A percentile compares a stretch with the other conserved stretches of the same genome.
Conservation (phyloP, 2,888 invertebrate species). For the Labia minor region DNA sequence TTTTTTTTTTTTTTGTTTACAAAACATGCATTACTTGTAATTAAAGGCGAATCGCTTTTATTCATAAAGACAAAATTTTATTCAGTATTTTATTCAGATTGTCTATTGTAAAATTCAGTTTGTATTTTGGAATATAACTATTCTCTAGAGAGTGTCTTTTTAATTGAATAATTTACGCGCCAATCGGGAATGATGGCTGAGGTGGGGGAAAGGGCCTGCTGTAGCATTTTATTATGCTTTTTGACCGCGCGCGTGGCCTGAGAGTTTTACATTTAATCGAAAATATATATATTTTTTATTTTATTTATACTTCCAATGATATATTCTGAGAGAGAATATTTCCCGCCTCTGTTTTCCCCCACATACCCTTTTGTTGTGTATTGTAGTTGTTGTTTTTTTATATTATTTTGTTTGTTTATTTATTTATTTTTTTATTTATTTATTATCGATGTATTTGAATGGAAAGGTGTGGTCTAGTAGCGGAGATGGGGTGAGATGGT, state of each 20-base stretch:
- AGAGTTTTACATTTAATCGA: constrained; percentile 2
- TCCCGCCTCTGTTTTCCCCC: background rate
- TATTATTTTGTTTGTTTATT: no score
- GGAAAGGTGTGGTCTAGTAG: no score
- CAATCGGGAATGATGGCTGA: background rate
- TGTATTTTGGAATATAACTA: constrained; percentile 9
- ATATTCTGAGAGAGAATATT: constrained; percentile 3
- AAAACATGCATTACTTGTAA: constrained; percentile 13
- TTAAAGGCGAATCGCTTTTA: constrained; percentile 7
- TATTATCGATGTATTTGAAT: no score
- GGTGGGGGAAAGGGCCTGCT: no score
- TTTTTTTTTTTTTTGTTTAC: background rate
- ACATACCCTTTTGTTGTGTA: no score
- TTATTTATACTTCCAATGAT: background rate
- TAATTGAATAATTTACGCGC: constrained; percentile 4
- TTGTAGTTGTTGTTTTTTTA: no score
- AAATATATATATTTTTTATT: background rate
- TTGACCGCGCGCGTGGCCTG: background rate
- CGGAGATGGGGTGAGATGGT: no score
- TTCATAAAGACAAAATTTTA: constrained; percentile 9
- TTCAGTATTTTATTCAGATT: constrained; percentile 13
- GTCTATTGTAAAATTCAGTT: constrained; percentile 13
- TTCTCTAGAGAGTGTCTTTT: constrained; percentile 4
- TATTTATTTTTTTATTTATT: background rate
- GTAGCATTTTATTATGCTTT: background rate